A percentile compares a stretch with the other conserved stretches of the same genome.
Evolutionary conservation across 2,113 vertebrate species (phyloP).

Genomic region (Pionites leucogaster): DNA sequence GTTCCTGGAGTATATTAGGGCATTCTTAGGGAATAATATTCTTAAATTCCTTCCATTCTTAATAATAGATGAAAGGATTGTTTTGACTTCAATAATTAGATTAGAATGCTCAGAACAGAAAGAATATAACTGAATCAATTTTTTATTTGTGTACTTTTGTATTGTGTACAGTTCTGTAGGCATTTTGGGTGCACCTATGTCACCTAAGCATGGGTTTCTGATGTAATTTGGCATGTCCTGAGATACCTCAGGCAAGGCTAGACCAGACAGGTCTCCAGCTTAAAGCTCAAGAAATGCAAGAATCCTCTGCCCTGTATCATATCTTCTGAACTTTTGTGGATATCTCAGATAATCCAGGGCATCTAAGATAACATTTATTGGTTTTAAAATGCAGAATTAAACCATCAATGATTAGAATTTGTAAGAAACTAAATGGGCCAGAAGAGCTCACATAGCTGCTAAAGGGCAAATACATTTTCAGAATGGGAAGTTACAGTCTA

Average conservation of each 20-base stretch:
- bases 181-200: not conserved
- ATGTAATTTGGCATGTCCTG: not conserved
- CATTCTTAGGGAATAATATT: not conserved
- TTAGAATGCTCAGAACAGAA: not conserved
- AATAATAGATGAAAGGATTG: not conserved
- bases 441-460: not conserved
- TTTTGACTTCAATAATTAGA: not conserved
- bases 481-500: not conserved
- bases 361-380: not conserved
- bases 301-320: not conserved
- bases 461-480: not conserved
- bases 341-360: not conserved
- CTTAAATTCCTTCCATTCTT: not conserved
- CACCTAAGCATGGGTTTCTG: not conserved
- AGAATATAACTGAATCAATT: not conserved
- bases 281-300: not conserved
- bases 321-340: not conserved
- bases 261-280: not conserved
- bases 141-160: not conserved
- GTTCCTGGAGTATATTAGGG: accelerated
- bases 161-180: not conserved
- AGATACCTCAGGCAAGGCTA: not conserved
- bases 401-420: not conserved
- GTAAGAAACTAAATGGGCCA: not conserved
- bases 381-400: not conserved